phyloP scores from a whole-genome alignment of 2,113 vertebrate genomes.

The Cynocephalus volans region DNA sequence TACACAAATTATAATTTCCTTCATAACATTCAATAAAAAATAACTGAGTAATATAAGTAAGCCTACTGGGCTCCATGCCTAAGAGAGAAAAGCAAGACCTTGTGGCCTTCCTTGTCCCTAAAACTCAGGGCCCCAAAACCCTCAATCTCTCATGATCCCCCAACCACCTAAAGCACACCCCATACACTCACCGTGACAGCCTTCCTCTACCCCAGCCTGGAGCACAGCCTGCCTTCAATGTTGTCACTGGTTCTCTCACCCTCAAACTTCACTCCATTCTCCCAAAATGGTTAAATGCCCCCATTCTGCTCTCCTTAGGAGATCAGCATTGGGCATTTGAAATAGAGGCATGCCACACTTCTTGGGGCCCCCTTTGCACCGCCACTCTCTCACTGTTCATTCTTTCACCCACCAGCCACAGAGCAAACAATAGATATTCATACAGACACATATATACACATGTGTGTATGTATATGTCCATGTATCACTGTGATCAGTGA shows the following conservation, averaged over 20 bases:
- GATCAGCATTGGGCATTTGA: not conserved
- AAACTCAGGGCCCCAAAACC: not conserved
- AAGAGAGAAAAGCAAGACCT: slow-evolving; percentile 14
- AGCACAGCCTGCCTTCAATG: not conserved
- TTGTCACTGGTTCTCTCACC: not conserved
- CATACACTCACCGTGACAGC: fast-evolving
- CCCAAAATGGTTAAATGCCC: not conserved
- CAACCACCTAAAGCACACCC: not conserved
- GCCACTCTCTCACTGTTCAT: not conserved
- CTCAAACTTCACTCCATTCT: not conserved
- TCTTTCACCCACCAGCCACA: not conserved
- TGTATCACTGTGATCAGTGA: not conserved
- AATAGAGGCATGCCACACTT: not conserved
- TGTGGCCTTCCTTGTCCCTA: not conserved
- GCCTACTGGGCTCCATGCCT: not conserved
- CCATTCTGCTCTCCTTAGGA: not conserved
- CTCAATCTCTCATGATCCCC: not conserved
- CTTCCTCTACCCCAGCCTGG: not conserved
- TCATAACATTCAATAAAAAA: not conserved
- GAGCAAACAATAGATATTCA: not conserved
- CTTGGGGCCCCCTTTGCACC: not conserved
- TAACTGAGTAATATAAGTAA: not conserved
- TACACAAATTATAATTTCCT: not conserved
- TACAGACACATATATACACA: not conserved
- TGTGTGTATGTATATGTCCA: not conserved